Base-by-base conservation (phyloP, 2,888 invertebrate genomes). In the Epiblema foenella region DNA sequence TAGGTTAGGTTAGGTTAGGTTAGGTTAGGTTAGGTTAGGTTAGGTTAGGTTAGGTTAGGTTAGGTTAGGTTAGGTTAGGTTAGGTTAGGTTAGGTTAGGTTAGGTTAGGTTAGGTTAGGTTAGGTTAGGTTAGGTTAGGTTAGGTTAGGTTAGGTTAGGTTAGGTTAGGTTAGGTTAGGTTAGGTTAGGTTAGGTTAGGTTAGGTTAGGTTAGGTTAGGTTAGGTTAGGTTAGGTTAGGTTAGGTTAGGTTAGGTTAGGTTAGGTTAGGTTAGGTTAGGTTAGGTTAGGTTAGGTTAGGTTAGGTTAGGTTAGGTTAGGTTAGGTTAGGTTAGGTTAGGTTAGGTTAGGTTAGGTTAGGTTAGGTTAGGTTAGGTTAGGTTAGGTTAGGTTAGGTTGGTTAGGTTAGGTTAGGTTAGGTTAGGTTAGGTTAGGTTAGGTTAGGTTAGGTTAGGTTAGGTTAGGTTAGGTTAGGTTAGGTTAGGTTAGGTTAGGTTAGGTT, bases 281-380 rank as follows among this genome's bases (percentile, higher is more conserved):
- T 73, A 73, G 73, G 73, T 73, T 73, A 69, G 70, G 73, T 73
- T 73, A 68, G 73, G 73, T 73, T 73, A 73, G 73, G 73, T 73
- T 73, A 69, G 68, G 69, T 73, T 73, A 65, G 66, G 73, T 69
- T 73, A 69, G 73, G 73, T 73, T 70, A 69, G 70, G 70, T 73
- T 73, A 70, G 70, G 70, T 73, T 73, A 70, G 73, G 73, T 70
- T 71, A 68, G 73, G 71, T 73, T 70, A 73, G 73, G 73, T 70
- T 73, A 70, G 70, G 70, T 70, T 70, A 70, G 70, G 73, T 69
- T 69, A 73, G 73, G 73, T 73, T 73, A 73, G 73, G 73, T 73
- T 69, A 69, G 69, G 73, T 69, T 73, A 69, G 73, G 69, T 69
- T 73, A 73, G 73, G 73, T 68, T 68, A 72, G 72, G 72, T 68